Evolutionary conservation across 2,888 invertebrate species (phyloP), one percentile per base, ranked within the genome.

Genomic region (Electrophaes corylata): DNA sequence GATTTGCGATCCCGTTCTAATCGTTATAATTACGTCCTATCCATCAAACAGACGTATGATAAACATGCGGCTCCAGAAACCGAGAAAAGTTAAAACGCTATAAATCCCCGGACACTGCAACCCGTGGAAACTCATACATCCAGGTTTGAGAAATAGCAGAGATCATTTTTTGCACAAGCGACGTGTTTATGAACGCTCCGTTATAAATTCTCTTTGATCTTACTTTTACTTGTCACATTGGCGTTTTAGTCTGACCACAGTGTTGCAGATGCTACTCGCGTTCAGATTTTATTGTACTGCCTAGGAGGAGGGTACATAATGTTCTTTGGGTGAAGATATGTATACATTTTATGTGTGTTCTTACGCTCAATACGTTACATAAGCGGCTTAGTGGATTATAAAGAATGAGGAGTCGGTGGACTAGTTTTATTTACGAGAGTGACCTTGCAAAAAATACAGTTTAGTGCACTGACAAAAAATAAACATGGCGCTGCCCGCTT

Each of bases 1-100:
- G 88, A 89, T 88, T 86, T 88, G 88, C 86, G 83, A 88, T 87
- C 83, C 87, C 84, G 78, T 86, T 88, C 86, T 87, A 90, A 86
- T 87, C 82, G 76, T 87, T 86, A 87, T 90, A 91, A 91, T 91
- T 91, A 88, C 86, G 75, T 75, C 77, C 84, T 83, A 87, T 88
- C 88, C 81, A 87, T 90, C 90, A 88, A 86, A 81, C 71, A 72
- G 88, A 86, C 84, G 72, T 86, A 87, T 84, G 84, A 86, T 82
- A 85, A 86, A 83, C 80, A 82, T 77, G 72, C 75, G 71, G 78
- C 75, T 75, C 71, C 69, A 70, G 75, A 77, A 77, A 77, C 75
- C 76, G 69, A 77, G 78, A 78, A 83, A 80, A 76, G 73, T 77
- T 79, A 76, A 59, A 78, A 79, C 78, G 79, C 72, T 78, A 83